phyloP scores from a whole-genome alignment of 2,888 invertebrate species.

The Philereme vetulata region DNA sequence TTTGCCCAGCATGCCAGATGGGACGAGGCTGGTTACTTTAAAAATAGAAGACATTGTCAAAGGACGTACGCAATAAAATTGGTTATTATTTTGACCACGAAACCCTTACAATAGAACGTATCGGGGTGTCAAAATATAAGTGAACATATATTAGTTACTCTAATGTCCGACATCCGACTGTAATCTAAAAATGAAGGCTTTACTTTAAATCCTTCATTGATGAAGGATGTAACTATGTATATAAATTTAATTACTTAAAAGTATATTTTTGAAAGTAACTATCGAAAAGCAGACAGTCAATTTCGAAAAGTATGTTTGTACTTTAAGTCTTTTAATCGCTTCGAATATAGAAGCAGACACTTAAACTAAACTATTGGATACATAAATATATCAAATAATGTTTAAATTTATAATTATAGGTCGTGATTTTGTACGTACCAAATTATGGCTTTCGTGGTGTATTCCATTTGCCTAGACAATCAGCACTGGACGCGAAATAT shows the following conservation, averaged over 20 bases:
- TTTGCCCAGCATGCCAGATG: too few relatives aligned
- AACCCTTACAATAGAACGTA: constrained; percentile 3
- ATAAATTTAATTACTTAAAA: background rate
- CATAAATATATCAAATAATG: constrained; percentile 64
- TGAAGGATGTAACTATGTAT: too few relatives aligned
- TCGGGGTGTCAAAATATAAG: constrained; percentile 10
- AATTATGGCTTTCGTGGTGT: constrained; percentile 38
- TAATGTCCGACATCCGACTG: background rate
- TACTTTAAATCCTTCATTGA: too few relatives aligned
- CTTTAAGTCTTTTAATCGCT: constrained; percentile 54
- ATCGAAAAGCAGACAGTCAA: constrained; percentile 7
- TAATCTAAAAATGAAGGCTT: too few relatives aligned
- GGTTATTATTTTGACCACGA: constrained; percentile 1
- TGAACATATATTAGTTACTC: background rate
- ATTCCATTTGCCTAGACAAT: constrained; percentile 12
- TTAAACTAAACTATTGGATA: constrained; percentile 60
- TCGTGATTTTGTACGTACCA: constrained; percentile 44
- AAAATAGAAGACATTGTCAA: too few relatives aligned
- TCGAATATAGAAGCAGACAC: constrained; percentile 42
- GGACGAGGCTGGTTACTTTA: too few relatives aligned
- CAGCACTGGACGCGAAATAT: constrained; percentile 7
- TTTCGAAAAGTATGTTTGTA: constrained; percentile 52
- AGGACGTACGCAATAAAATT: background rate
- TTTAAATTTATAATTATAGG: constrained; percentile 42
- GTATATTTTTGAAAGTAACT: background rate